phyloP scores from a whole-genome alignment of 2,888 invertebrate genomes.

The Sminthurinus aureus region DNA sequence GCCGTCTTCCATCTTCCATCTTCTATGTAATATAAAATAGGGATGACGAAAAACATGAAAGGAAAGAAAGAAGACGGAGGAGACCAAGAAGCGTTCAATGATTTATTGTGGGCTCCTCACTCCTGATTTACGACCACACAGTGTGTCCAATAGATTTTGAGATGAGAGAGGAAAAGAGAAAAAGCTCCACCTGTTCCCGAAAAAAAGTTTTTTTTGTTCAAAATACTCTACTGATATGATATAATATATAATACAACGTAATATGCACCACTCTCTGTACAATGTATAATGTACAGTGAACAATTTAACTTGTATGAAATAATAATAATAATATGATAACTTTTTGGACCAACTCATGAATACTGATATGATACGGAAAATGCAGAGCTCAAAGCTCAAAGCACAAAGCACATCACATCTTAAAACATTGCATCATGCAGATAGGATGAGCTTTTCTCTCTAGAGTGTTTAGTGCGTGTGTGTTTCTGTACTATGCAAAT shows the following conservation, averaged over 20 bases:
- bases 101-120: constrained; percentile 57
- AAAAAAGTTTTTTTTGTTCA: constrained; percentile 28
- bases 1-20: too few relatives aligned
- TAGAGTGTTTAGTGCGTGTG: not conserved
- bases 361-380: not conserved
- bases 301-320: constrained; percentile 21
- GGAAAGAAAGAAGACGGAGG: not conserved
- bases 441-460: not conserved
- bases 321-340: constrained; percentile 29
- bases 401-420: not conserved
- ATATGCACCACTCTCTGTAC: constrained; percentile 22
- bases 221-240: not conserved
- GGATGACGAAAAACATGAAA: constrained; percentile 24
- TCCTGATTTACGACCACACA: constrained; percentile 60
- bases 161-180: constrained; percentile 34
- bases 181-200: constrained; percentile 52
- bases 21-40: too few relatives aligned
- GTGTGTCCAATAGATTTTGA: constrained; percentile 53
- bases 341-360: not conserved
- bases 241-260: constrained; percentile 14
- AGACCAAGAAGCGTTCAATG: constrained; percentile 42
- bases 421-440: not conserved
- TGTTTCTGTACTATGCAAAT: too few relatives aligned
- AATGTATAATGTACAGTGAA: too few relatives aligned
- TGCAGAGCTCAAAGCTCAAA: not conserved